A percentile compares a stretch with the other conserved stretches of the same genome.
These are phyloP conservation scores for Pollenia griseotomentosa DNA, from an alignment of 2,888 invertebrate genomes.

Conservation along the genomic window DNA sequence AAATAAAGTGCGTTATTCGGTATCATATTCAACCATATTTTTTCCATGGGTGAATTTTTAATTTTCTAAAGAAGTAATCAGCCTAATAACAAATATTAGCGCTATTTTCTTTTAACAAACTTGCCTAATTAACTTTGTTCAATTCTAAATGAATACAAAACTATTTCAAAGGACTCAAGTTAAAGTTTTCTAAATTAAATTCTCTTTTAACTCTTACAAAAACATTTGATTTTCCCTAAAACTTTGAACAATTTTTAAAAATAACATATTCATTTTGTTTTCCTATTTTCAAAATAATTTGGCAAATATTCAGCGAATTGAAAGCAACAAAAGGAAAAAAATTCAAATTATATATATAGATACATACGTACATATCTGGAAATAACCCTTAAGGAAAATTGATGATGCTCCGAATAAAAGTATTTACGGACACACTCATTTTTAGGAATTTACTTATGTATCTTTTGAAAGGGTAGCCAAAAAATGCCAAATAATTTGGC, in stretches of 20 bases:
- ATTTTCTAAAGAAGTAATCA: too few species aligned
- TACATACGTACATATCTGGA: slow-evolving; percentile 16
- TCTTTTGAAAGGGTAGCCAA: slow-evolving; percentile 23
- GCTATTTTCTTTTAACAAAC: too few species aligned
- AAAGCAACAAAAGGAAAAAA: slow-evolving; percentile 21
- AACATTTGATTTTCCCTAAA: background rate
- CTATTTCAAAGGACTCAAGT: too few species aligned
- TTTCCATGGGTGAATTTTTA: too few species aligned
- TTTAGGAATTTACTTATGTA: slow-evolving; percentile 20
- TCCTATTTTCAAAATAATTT: slow-evolving; percentile 28
- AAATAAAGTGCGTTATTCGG: too few species aligned
- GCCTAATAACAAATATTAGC: too few species aligned
- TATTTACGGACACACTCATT: slow-evolving; percentile 4
- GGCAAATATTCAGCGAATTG: slow-evolving; percentile 57
- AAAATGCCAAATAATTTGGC: slow-evolving; percentile 64
- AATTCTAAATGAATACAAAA: too few species aligned
- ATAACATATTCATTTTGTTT: background rate
- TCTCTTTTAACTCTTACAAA: background rate
- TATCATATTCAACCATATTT: too few species aligned
- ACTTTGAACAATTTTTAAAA: slow-evolving; percentile 16
- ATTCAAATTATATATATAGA: slow-evolving; percentile 30
- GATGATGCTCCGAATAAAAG: slow-evolving; percentile 49
- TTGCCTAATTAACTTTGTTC: too few species aligned
- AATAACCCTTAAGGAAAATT: slow-evolving; percentile 61
- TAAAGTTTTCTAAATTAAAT: too few species aligned